Base-by-base conservation (phyloP, 2,888 invertebrate species). In the Conistra vaccinii region DNA sequence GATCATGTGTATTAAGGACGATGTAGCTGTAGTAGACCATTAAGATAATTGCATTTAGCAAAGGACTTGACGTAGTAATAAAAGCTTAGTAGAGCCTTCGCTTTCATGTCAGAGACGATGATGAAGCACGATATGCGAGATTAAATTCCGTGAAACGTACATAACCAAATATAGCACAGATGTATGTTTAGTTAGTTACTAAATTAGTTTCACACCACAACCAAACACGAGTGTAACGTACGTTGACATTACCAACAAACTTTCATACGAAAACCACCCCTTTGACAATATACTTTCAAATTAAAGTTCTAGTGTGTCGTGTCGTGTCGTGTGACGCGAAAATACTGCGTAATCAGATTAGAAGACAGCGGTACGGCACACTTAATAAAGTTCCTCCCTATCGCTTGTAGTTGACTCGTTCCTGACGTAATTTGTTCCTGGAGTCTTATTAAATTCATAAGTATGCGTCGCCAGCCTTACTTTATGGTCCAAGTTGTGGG, bases 401-500 rank as follows among this genome's bases (percentile, higher is more conserved):
- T 89, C 89, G 82, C 89, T 84, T 87, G 87, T 91, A 91, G 90
- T 90, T 90, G 88, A 87, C 88, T 87, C 88, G 89, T 88, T 88
- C 85, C 88, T 77, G 87, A 82, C 89, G 91, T 94, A 93, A 94
- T 94, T 94, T 93, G 93, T 94, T 94, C 92, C 87, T 83, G 84
- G 87, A 89, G 90, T 90, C 93, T 95, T 94, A 94, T 95, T 94
- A 93, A 94, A 94, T 94, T 94, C 93, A 93, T 94, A 93, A 94
- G 93, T 93, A 93, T 93, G 92, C 93, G 90, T 88, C 86, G 89
- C 89, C 85, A 85, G 87, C 80, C 84, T 82, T 79, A 82, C 70
- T 83, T 85, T 85, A 85, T 76, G 90, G 89, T 85, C 81, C 87
- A 90, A 92, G 92, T 87, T 88, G 88, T 72, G 69, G 79, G 85